Conservation (phyloP, 2,888 invertebrate species). For the Emmelina monodactyla region DNA sequence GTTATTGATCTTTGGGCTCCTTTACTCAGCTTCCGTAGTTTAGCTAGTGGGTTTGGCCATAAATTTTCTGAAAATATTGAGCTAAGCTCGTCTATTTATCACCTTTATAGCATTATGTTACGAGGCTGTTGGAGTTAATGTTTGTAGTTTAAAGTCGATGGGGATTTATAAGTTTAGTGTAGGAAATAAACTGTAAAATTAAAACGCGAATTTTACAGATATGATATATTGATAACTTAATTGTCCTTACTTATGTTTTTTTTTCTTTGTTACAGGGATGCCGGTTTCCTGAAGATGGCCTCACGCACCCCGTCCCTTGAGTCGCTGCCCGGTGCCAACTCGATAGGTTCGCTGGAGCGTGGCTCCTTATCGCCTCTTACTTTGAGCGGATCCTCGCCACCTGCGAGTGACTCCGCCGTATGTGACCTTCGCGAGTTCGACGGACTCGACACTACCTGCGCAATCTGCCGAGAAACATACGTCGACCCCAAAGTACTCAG, state of each 20-base stretch:
- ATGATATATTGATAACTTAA: neutral
- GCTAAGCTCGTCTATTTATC: conserved; percentile 45
- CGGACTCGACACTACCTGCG: conserved; percentile 69
- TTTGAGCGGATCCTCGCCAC: conserved; percentile 87
- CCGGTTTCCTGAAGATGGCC: conserved; percentile 92
- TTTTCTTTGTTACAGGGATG: conserved; percentile 75
- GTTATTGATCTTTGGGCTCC: conserved; percentile 44
- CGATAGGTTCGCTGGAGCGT: conserved; percentile 88
- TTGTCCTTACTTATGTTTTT: conserved; percentile 14
- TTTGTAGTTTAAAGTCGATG: conserved; percentile 22
- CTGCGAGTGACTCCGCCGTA: conserved; percentile 85
- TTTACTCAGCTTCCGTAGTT: conserved; percentile 31
- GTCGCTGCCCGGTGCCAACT: conserved; percentile 90
- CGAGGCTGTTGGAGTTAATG: conserved; percentile 29
- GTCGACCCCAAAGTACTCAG: conserved; percentile 78
- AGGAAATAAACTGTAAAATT: neutral
- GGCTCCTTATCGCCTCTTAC: conserved; percentile 83
- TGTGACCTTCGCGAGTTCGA: conserved; percentile 74
- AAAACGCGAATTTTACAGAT: neutral
- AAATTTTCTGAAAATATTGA: conserved; percentile 41
- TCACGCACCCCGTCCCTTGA: conserved; percentile 92
- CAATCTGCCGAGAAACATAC: conserved; percentile 79
- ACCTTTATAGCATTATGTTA: conserved; percentile 34
- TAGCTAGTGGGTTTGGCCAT: conserved; percentile 29
- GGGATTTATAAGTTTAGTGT: neutral